Conservation (phyloP, 2,113 vertebrate species). For the Dipodomys ordii region DNA sequence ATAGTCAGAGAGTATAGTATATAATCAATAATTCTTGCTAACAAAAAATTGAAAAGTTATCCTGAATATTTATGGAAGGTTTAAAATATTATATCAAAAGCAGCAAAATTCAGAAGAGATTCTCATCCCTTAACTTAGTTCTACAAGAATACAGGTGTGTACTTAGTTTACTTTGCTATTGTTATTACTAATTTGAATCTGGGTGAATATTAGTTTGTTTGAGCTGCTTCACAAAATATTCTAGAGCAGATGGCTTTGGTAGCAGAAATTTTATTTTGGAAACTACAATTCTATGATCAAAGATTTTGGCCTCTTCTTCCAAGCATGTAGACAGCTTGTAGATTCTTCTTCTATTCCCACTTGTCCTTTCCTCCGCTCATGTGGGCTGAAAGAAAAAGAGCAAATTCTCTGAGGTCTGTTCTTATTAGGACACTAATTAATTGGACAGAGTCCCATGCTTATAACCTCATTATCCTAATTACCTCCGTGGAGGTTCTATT, state of each 20-base stretch:
- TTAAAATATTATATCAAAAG: not conserved
- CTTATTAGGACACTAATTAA: not conserved
- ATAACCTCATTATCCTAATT: slow-evolving; percentile 6
- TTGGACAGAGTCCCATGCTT: not conserved
- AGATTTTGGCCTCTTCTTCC: not conserved
- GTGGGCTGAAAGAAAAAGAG: not conserved
- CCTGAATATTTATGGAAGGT: not conserved
- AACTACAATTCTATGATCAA: not conserved
- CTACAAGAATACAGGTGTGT: not conserved
- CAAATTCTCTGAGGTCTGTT: not conserved
- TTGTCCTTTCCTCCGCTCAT: not conserved
- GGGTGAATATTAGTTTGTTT: not conserved
- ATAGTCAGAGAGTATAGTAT: not conserved
- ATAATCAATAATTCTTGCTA: not conserved
- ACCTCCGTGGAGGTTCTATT: not conserved
- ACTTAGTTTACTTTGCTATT: not conserved
- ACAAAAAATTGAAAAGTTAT: not conserved
- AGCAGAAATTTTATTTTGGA: not conserved
- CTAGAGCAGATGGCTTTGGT: not conserved
- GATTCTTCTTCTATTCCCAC: not conserved
- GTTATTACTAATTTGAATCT: not conserved
- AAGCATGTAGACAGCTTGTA: not conserved
- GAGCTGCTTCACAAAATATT: not conserved
- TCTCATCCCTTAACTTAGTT: not conserved
- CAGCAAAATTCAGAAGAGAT: not conserved